These are phyloP conservation scores for Lepidochrysops patricia DNA, from an alignment of 2,888 invertebrate species.

Conservation along the genomic window DNA sequence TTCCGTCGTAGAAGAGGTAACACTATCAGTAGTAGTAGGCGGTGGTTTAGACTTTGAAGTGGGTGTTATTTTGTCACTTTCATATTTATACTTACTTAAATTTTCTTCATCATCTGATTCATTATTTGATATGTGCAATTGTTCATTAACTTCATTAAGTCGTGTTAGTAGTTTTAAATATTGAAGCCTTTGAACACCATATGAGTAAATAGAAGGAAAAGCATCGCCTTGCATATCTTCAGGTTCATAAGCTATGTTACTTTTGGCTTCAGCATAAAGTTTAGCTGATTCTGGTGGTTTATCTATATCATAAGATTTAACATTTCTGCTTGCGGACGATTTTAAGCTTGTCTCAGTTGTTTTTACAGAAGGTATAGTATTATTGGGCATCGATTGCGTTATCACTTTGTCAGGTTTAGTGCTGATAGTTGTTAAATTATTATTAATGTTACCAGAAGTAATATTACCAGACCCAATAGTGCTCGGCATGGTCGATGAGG, in stretches of 20 bases:
- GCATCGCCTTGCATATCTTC: conserved; percentile 61
- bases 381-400: conserved; percentile 17
- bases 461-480: conserved; percentile 31
- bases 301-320: conserved; percentile 27
- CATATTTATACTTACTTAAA: conserved; percentile 47
- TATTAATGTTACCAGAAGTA: conserved; percentile 43
- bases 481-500: conserved; percentile 47
- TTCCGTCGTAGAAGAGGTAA: conserved; percentile 22
- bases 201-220: conserved; percentile 53
- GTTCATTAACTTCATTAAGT: conserved; percentile 52
- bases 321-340: conserved; percentile 17
- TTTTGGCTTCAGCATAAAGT: conserved; percentile 26
- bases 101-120: conserved; percentile 42
- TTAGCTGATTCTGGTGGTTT: conserved; percentile 34
- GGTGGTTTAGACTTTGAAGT: conserved; percentile 19
- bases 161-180: conserved; percentile 52
- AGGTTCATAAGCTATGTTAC: conserved; percentile 52
- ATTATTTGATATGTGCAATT: conserved; percentile 53
- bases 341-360: conserved; percentile 13
- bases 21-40: neutral
- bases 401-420: conserved; percentile 26
- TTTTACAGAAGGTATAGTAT: conserved; percentile 16
- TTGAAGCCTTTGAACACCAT: conserved; percentile 58
- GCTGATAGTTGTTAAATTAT: conserved; percentile 47
- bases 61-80: conserved; percentile 33